Base-by-base conservation (phyloP, 2,113 vertebrate genomes). In the Phoxinus phoxinus region DNA sequence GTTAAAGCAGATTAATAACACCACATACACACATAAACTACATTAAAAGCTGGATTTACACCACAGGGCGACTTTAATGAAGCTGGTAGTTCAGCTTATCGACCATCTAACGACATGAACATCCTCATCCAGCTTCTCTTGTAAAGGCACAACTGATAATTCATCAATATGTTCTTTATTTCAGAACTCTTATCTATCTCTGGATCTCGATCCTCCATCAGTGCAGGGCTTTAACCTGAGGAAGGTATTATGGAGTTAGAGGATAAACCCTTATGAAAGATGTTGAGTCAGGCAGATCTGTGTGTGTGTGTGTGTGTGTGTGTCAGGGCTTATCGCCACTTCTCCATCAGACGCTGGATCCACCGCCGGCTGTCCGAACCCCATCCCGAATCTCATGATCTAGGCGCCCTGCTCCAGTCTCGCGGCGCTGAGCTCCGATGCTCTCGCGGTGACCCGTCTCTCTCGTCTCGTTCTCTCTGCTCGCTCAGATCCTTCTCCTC, bases 251-350 rank as follows among this genome's bases (percentile, higher is more conserved):
- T 88, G 92, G 93, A 93, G 93, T 95, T 94, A 79, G 81, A 65
- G 89, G 91, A 94, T 94, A 94, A 90, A 90, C 92, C 91, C 93
- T 91, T 93, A 91, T 75, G 87, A 88, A 94, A 95, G 91, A 78
- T 94, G 95, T 93, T 92, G 86, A 96, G 94, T 96, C 94, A 96
- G 94, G 92, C 59, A 90, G 93, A 95, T 95, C 93, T 79, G 78
- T 37, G 67, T 85, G 58, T 73, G 73, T 80, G 84, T 85, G 78
- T 61, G 67, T 85, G 58, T 73, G 69, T 80, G 84, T 85, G 65
- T 83, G 78, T 61, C 87, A 90, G 85, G 87, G 84, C 80, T 92
- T 87, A 89, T 89, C 73, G 84, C 81, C 85, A 86, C 86, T 69
- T 56, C 81, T 15, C 48, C 86, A 37, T 88, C 88, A 74, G 56